Evolutionary conservation across 92 coral and sea anemone species (phyloP), one percentile per base, ranked within the genome.

Genomic region (Parazoanthus swiftii): DNA sequence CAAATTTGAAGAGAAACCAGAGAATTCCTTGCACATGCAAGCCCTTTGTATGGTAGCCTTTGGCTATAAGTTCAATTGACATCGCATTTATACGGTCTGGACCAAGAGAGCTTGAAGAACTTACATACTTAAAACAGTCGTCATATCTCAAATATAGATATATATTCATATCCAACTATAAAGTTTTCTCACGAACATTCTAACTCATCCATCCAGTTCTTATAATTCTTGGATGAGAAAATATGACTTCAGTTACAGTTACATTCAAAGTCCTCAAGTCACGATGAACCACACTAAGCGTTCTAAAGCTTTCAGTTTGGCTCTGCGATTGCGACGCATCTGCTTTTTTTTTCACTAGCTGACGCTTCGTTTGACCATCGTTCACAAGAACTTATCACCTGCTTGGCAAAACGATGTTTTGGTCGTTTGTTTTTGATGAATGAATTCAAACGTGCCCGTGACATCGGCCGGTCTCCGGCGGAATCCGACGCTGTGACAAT

Each of bases 171-270:
- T 77, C 81, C 81, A 8, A 77, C 63, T 21, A 2, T 77, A 15
- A 77, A 18, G 66, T 46, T 78, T 48, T 46, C 39, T 43, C 82
- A 78, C 82, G 82, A 78, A 78, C 48, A 78, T 48, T 78, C 66
- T 23, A 25, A 78, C 7, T 46, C 36, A 16, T 77, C 35, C 4
- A 38, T 38, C 56, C 81, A 77, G 56, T 77, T 78, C 59, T 25
- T 77, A 11, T 26, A 38, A 23, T 21, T 77, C 20, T 14, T 73
- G 35, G 43, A 73, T 26, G 23, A 11, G 15, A 73, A 73, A 73
- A 26, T 29, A 39, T 0, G 44, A 73, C 3, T 54, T 54, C 59
- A 54, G 9, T 2, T 13, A 15, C 59, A 54, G 9, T 20, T 13
- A 54, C 20, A 2, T 48, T 48, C 51, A 48, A 8, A 54, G 20